Conservation (phyloP, 2,797 vertebrate genomes). For the Tapera naevia region DNA sequence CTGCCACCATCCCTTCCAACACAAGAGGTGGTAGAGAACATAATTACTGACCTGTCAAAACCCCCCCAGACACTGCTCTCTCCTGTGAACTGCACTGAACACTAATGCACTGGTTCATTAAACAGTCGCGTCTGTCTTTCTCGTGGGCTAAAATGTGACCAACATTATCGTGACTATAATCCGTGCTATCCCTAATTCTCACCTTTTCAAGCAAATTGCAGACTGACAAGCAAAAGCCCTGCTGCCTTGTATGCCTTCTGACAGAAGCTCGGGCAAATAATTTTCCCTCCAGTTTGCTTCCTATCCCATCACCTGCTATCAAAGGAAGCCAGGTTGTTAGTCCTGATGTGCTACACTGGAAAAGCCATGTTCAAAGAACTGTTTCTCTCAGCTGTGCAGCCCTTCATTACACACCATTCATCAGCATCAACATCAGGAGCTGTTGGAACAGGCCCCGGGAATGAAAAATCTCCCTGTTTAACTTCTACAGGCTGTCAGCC, state of each 20-base stretch:
- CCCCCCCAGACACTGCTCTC: background rate
- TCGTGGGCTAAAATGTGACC: background rate
- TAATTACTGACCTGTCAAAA: background rate
- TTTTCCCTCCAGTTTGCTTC: background rate
- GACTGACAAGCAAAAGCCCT: background rate
- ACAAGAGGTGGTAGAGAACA: rapidly evolving
- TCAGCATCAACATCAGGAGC: conserved; percentile 51
- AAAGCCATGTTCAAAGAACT: conserved; percentile 36
- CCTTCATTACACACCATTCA: conserved; percentile 51
- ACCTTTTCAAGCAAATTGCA: background rate
- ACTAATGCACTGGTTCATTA: background rate
- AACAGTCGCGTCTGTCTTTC: rapidly evolving
- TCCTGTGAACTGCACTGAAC: background rate
- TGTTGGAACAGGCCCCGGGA: conserved; percentile 14
- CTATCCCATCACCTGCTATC: background rate
- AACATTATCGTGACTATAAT: rapidly evolving
- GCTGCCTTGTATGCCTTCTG: background rate
- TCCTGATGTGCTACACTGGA: background rate
- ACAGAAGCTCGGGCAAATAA: background rate
- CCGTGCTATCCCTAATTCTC: background rate
- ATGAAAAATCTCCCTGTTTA: conserved; percentile 34
- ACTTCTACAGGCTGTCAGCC: conserved; percentile 13
- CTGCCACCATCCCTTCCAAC: background rate
- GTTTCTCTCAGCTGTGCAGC: conserved; percentile 17
- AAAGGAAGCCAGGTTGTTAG: background rate